Evolutionary conservation across 2,797 vertebrate genomes (phyloP).

Genomic region (Phoebastria nigripes): DNA sequence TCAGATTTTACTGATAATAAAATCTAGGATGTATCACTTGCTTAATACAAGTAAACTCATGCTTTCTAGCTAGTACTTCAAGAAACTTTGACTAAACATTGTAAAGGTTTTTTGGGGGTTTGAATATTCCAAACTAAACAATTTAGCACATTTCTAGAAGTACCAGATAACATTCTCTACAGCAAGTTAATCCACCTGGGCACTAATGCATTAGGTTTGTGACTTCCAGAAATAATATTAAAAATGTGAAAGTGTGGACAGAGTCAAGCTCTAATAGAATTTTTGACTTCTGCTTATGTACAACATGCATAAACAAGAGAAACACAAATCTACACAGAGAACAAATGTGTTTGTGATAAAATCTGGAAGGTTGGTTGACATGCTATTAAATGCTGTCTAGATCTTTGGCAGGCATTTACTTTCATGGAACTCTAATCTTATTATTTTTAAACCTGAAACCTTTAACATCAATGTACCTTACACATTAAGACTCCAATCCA

Average conservation of each 20-base stretch:
- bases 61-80: background rate
- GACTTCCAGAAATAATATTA: background rate
- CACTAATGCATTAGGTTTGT: background rate
- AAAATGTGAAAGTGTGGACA: background rate
- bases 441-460: background rate
- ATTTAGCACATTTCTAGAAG: background rate
- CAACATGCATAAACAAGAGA: background rate
- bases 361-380: background rate
- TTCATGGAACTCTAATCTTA: background rate
- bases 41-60: background rate
- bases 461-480: background rate
- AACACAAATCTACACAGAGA: background rate
- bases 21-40: background rate
- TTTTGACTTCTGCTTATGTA: background rate
- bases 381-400: background rate
- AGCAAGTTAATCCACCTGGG: background rate
- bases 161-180: background rate
- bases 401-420: background rate
- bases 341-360: background rate
- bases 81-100: background rate
- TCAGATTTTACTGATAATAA: background rate
- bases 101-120: background rate
- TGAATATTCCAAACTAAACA: background rate
- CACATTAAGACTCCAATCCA: background rate
- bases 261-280: background rate